A percentile compares a stretch with the other conserved stretches of the same genome.
These are phyloP conservation scores for Empidonax alnorum DNA, from an alignment of 2,113 vertebrate genomes.

Conservation along the genomic window DNA sequence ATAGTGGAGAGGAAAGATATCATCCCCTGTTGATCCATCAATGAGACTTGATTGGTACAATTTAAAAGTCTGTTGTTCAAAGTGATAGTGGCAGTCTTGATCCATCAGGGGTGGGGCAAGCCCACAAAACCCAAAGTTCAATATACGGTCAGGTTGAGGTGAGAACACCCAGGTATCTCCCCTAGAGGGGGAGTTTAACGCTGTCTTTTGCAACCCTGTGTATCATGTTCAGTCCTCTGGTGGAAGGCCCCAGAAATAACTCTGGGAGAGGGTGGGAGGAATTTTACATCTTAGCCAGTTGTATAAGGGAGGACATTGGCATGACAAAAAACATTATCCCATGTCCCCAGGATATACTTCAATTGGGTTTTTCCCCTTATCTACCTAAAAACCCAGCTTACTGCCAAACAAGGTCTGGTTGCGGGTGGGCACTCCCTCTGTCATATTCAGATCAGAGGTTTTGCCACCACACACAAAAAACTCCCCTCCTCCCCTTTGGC, in stretches of 20 bases:
- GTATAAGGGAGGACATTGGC: neutral
- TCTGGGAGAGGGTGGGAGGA: too few relatives aligned
- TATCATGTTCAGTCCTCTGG: neutral
- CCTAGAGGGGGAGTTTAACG: neutral
- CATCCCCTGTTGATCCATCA: neutral
- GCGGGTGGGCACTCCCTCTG: neutral
- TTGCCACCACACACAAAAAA: neutral
- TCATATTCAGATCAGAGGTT: neutral
- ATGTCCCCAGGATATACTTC: neutral
- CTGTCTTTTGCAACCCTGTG: too few relatives aligned
- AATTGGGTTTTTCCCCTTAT: neutral
- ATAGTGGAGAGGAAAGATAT: neutral
- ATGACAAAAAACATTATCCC: neutral
- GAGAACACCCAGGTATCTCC: too few relatives aligned
- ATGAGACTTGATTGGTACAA: neutral
- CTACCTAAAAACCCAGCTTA: fast-evolving
- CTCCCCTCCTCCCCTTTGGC: neutral
- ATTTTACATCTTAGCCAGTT: too few relatives aligned
- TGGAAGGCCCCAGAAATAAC: neutral
- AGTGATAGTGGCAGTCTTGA: neutral
- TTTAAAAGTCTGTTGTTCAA: neutral
- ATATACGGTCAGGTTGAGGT: fast-evolving
- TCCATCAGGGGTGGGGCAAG: neutral
- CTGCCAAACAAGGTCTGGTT: too few relatives aligned
- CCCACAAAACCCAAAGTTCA: neutral